phyloP scores from a whole-genome alignment of 2,888 invertebrate genomes.

The Drosophila multiciliata region DNA sequence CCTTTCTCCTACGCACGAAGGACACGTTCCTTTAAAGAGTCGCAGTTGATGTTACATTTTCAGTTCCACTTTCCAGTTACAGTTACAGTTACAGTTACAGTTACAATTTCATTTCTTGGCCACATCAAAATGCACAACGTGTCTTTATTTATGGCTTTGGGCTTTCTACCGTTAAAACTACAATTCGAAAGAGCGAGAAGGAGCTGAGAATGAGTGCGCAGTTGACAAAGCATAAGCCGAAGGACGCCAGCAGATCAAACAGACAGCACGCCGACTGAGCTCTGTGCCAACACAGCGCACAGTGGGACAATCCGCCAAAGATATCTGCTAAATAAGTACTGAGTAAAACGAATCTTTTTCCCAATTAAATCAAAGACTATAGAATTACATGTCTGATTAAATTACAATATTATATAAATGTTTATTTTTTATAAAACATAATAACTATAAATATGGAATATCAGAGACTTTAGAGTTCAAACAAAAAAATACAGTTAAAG shows the following conservation, averaged over 20 bases:
- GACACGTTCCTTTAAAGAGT: conserved; percentile 5
- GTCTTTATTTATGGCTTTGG: conserved; percentile 73
- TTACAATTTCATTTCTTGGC: conserved; percentile 25
- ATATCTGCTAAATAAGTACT: background rate
- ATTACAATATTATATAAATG: background rate
- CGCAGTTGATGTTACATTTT: conserved; percentile 15
- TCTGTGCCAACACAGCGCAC: background rate
- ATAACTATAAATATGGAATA: no score
- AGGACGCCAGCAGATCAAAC: conserved; percentile 43
- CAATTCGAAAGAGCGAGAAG: conserved; percentile 14
- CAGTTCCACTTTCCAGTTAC: conserved; percentile 21
- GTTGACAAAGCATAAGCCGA: conserved; percentile 51
- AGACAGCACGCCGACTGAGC: conserved; percentile 16
- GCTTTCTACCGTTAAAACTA: conserved; percentile 43
- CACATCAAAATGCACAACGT: conserved; percentile 78
- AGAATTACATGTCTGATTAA: background rate
- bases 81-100: conserved; percentile 15
- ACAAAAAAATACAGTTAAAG: background rate
- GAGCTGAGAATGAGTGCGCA: background rate
- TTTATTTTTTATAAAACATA: no score
- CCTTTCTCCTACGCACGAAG: background rate
- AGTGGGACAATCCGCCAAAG: background rate
- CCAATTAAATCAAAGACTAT: background rate
- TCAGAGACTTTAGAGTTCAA: no score
- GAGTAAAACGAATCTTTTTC: background rate